Base-by-base conservation (phyloP, 1,140 invertebrate species). In the Eueides isabella region DNA sequence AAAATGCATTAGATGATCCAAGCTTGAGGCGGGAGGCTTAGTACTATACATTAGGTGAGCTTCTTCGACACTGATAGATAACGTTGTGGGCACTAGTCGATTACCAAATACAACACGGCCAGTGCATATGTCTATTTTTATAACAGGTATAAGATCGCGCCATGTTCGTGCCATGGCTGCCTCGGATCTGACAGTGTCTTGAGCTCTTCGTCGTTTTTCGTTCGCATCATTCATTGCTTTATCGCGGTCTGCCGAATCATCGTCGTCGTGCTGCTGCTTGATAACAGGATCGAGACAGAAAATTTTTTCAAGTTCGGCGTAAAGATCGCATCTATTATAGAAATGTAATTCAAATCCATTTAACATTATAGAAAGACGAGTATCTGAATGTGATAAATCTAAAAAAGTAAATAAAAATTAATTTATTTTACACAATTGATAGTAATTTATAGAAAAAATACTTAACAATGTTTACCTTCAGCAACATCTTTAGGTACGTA, bases 81-180 rank as follows among this genome's bases (percentile, higher is more conserved):
- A 93, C 2, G 98, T 99, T 16, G 98, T 98, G 0, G 99, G 98
- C 6, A 99, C 96, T 69, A 99, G 92, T 48, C 97, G 96, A 94
- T 99, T 99, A n/a, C 99, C 99, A 94, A 99, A 99, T 16, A 99
- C 97, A 74, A 99, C 93, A 75, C 98, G 96, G 66, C 98, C 98
- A 48, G 96, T 96, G 72, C 96, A 97, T 61, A 99, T 95, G 86
- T 99, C 98, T 61, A 99, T 94, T 94, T 99, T 99, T 71, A 99
- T 99, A 30, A 99, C 98, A 63, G 99, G 99, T 85, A 99, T 98
- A 63, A 99, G 94, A 94, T 99, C 98, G 80, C 98, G 95, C 98
- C 99, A 99, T 3, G 97, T 98, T 79, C 97, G 95, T 0, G 96
- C 96, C 91, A 97, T 96, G 35, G 96, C 96, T 5, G 96, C 95